Evolutionary conservation across 2,113 vertebrate genomes (phyloP).

Genomic region (Smithornis capensis): DNA sequence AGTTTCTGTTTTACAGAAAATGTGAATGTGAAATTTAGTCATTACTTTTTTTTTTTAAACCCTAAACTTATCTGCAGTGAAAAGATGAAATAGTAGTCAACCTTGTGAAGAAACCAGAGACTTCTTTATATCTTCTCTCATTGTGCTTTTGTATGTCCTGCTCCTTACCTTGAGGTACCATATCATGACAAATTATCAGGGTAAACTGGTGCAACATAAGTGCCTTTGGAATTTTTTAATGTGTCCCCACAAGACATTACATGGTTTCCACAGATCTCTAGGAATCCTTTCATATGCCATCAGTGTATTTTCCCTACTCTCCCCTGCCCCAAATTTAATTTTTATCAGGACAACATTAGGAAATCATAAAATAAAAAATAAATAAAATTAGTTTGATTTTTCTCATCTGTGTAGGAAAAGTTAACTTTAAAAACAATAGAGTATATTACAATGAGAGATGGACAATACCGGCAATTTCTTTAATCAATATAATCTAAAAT

Average conservation of each 20-base stretch:
- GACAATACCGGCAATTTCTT: not conserved
- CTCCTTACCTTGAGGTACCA: not conserved
- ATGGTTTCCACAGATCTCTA: not conserved
- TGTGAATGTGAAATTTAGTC: not conserved
- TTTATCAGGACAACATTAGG: not conserved
- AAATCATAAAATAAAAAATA: not conserved
- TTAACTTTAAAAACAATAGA: not conserved
- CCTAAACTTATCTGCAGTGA: not conserved
- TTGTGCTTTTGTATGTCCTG: not conserved
- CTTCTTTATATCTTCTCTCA: not conserved
- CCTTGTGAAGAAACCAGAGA: not conserved
- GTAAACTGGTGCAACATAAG: not conserved
- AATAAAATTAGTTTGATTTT: not conserved
- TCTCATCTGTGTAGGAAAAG: not conserved
- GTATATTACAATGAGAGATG: not conserved
- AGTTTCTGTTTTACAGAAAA: slow-evolving; percentile 1
- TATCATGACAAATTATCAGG: not conserved
- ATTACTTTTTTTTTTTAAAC: not conserved
- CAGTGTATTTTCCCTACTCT: not conserved
- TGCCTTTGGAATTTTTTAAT: not conserved
- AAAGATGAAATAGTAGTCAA: not conserved
- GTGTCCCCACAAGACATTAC: not conserved
- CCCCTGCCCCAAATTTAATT: not conserved
- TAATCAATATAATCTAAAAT: not conserved
- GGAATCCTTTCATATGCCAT: not conserved